Percentiles rank a stretch among this genome's conserved stretches.
phyloP scores from a whole-genome alignment of 2,113 vertebrate genomes.

The Strigops habroptila region DNA sequence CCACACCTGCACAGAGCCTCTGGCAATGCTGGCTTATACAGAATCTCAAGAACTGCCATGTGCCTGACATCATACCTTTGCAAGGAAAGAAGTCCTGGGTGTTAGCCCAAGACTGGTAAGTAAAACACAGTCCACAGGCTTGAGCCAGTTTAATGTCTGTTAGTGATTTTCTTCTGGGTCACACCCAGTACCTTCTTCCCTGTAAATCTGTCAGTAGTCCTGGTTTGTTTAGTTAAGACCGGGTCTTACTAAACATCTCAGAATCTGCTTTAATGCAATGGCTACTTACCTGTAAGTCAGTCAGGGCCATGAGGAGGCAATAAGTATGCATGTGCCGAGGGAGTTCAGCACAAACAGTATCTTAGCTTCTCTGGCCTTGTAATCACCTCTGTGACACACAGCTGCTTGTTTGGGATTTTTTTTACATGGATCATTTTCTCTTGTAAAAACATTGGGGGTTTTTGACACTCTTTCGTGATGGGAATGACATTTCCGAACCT shows the following conservation, averaged over 20 bases:
- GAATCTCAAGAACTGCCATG: constrained; percentile 32
- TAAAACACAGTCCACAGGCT: constrained; percentile 5
- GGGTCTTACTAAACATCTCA: not conserved
- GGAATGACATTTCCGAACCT: not conserved
- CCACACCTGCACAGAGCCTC: constrained; percentile 49
- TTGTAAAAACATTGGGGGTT: not conserved
- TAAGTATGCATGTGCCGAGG: accelerated
- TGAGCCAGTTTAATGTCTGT: constrained; percentile 23
- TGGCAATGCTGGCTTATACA: constrained; percentile 33
- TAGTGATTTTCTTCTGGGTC: constrained; percentile 28
- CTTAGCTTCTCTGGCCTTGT: not conserved
- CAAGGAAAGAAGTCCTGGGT: constrained; percentile 23
- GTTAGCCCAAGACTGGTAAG: constrained; percentile 37
- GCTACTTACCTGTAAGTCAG: not conserved
- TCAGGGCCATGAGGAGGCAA: not conserved
- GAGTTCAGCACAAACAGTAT: not conserved
- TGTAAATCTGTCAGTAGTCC: constrained; percentile 14
- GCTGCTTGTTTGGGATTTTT: not conserved
- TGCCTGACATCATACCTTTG: constrained; percentile 32
- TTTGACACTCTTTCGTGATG: not conserved
- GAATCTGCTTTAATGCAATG: not conserved
- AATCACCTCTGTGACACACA: not conserved
- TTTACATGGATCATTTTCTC: not conserved
- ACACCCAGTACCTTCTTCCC: constrained; percentile 12
- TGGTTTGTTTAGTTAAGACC: constrained; percentile 20